phyloP scores from a whole-genome alignment of 2,113 vertebrate genomes.

The Lophius piscatorius region DNA sequence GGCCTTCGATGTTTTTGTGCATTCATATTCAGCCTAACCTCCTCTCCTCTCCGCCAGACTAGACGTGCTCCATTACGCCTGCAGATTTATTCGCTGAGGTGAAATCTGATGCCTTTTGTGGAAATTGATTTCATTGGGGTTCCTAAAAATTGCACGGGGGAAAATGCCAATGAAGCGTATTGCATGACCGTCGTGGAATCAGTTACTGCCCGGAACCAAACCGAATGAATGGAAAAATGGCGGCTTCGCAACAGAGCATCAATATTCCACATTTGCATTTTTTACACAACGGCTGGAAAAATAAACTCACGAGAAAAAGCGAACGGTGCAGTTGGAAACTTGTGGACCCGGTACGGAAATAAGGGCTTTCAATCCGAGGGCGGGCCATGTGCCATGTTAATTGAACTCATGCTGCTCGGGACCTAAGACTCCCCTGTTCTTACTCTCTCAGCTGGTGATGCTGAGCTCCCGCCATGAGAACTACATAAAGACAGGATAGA shows the following conservation, averaged over 20 bases:
- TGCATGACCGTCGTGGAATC: background rate
- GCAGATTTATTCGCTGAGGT: background rate
- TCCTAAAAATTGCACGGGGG: background rate
- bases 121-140: constrained; percentile 13
- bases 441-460: constrained; percentile 44
- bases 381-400: constrained; percentile 38
- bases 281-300: constrained; percentile 8
- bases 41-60: background rate
- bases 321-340: constrained; percentile 12
- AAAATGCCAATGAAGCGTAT: constrained; percentile 16
- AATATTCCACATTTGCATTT: constrained; percentile 19
- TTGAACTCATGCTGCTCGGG: constrained; percentile 48
- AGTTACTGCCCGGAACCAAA: constrained; percentile 4
- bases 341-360: constrained; percentile 21
- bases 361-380: constrained; percentile 45
- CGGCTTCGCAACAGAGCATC: constrained; percentile 3
- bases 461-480: constrained; percentile 48
- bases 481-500: constrained; percentile 57
- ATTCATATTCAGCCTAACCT: constrained; percentile 1
- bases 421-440: constrained; percentile 31
- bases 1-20: background rate
- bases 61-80: constrained; percentile 7
- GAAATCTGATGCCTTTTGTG: constrained; percentile 2
- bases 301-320: constrained; percentile 23
- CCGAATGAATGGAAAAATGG: constrained; percentile 20